Evolutionary conservation across 92 coral and sea anemone genomes (phyloP).

Genomic region (Diadumene lineata): DNA sequence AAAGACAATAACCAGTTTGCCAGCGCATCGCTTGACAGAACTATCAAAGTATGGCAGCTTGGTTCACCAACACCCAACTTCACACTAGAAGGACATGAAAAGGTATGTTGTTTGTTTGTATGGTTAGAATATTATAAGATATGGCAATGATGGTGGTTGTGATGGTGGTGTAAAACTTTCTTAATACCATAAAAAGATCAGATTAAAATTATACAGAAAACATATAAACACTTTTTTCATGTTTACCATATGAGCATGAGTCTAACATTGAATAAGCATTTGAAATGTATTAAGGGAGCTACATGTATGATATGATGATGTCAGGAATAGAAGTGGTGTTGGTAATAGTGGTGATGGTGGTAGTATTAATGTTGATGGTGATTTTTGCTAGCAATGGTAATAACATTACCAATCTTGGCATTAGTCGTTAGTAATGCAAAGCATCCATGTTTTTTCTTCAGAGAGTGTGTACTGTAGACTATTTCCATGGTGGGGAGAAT

Average conservation of each 20-base stretch:
- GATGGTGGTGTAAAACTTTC: not conserved
- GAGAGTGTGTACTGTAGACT: no score
- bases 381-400: no score
- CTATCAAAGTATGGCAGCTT: constrained; percentile 99
- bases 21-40: constrained; percentile 97
- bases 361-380: not conserved
- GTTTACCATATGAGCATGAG: no score
- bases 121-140: not conserved
- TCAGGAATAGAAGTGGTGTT: no score
- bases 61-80: constrained; percentile 95
- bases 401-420: no score
- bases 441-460: no score
- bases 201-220: no score
- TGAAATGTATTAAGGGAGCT: no score
- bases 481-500: not conserved
- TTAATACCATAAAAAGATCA: no score
- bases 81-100: constrained; percentile 96
- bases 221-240: no score
- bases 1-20: constrained; percentile 99
- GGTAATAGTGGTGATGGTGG: not conserved
- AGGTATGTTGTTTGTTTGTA: constrained; percentile 44
- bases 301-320: not conserved
- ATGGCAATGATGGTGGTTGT: not conserved
- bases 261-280: no score
- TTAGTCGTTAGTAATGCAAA: no score